Evolutionary conservation across 2,113 vertebrate species (phyloP), one percentile per base, ranked within the genome.

Genomic region (Solea senegalensis): DNA sequence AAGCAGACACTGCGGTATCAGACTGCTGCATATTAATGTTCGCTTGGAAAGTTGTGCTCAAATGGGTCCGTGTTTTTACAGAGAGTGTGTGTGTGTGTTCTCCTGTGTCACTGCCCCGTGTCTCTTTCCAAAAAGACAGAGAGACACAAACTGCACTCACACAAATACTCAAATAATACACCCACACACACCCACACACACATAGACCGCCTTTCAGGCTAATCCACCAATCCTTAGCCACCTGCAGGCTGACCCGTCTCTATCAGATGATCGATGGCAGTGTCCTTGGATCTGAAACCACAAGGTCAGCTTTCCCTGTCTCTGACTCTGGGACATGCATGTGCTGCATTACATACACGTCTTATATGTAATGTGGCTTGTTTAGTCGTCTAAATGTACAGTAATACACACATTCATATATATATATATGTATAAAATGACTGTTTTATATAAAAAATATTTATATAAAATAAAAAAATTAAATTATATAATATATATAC

Each of bases 201-300:
- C 16, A 44, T 10, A 45, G 50, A 41, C 56, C 65, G 65, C 64
- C 49, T 72, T 75, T 74, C 59, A 70, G 61, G 69, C 62, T 84
- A 78, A 81, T 85, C 80, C 74, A 78, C 71, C 41, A 21, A 21
- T 21, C 21, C 21, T 21, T 21, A 43, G 27, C 70, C 57, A 85
- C 72, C 80, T 80, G 59, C 72, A 84, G 76, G 81, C 80, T 61
- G 76, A 78, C 70, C 34, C 41, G 27, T 65, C 76, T 82, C 71
- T 68, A 69, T 81, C 9, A 11, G 34, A 59, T 64, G 83, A 90
- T 92, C 77, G 9, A 90, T 89, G 69, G 65, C 57, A 46, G 21
- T 45, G 82, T 79, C 84, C 89, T 89, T 89, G 86, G 69, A 83
- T 72, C 41, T 9, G 53, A 78, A 76, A 70, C 50, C 68, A 74